Percentiles rank a stretch among this genome's conserved stretches.
Conservation (phyloP, 2,113 vertebrate species). For the Apaloderma vittatum region DNA sequence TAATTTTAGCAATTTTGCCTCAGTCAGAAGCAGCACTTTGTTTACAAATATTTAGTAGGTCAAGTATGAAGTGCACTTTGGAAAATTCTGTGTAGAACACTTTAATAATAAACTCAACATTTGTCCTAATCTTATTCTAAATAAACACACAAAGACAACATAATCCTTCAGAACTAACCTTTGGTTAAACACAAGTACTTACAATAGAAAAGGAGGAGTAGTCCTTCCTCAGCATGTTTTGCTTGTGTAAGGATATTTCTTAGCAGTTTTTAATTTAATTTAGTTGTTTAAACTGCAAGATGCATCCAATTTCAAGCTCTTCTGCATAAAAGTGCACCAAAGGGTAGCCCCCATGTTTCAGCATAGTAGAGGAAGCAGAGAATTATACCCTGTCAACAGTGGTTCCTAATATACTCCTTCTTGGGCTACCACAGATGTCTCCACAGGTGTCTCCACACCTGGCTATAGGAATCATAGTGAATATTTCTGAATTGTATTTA, state of each 20-base stretch:
- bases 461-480: background rate
- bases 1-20: conserved; percentile 31
- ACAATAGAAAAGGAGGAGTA: background rate
- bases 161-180: conserved; percentile 62
- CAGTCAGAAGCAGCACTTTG: background rate
- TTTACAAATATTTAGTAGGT: conserved; percentile 59
- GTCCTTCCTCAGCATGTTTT: conserved; percentile 9
- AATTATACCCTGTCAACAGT: background rate
- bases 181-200: conserved; percentile 11
- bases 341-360: background rate
- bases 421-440: background rate
- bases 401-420: background rate
- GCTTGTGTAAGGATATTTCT: background rate
- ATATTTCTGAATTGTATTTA: background rate
- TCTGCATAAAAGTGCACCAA: background rate
- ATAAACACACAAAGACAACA: background rate
- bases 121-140: conserved; percentile 48
- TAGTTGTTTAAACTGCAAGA: background rate
- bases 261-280: background rate
- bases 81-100: background rate
- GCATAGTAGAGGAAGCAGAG: background rate
- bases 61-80: conserved; percentile 12
- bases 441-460: background rate
- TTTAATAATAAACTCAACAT: conserved; percentile 49
- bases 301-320: background rate